These are phyloP conservation scores for Catharus minimus DNA, from an alignment of 2,113 vertebrate species.

Conservation along the genomic window DNA sequence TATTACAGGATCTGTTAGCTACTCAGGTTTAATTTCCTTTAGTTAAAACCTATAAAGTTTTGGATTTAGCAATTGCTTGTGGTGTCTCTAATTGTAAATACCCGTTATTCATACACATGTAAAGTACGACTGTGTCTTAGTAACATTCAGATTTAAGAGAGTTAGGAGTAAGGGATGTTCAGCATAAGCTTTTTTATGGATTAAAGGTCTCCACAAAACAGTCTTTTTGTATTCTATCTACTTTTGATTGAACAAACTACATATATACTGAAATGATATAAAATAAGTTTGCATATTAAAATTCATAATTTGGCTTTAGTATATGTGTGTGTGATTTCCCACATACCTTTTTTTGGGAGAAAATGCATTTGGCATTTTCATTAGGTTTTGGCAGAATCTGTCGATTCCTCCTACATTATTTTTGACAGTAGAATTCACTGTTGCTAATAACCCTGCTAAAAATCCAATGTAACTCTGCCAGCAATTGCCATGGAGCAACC, in stretches of 20 bases:
- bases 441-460: background rate
- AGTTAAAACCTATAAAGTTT: background rate
- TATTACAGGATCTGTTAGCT: background rate
- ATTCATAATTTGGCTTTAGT: background rate
- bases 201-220: background rate
- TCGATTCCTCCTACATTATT: background rate
- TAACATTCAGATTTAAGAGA: background rate
- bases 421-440: background rate
- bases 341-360: background rate
- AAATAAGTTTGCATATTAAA: background rate
- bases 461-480: background rate
- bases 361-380: background rate
- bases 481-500: background rate
- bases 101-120: background rate
- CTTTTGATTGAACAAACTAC: background rate
- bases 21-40: background rate
- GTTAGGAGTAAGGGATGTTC: background rate
- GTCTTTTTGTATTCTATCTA: background rate
- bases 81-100: background rate
- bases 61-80: background rate
- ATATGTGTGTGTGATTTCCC: background rate
- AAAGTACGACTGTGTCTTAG: background rate
- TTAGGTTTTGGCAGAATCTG: background rate
- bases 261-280: background rate
- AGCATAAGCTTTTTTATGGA: background rate